phyloP scores from a whole-genome alignment of 2,113 vertebrate species.

The Gambusia holbrooki region DNA sequence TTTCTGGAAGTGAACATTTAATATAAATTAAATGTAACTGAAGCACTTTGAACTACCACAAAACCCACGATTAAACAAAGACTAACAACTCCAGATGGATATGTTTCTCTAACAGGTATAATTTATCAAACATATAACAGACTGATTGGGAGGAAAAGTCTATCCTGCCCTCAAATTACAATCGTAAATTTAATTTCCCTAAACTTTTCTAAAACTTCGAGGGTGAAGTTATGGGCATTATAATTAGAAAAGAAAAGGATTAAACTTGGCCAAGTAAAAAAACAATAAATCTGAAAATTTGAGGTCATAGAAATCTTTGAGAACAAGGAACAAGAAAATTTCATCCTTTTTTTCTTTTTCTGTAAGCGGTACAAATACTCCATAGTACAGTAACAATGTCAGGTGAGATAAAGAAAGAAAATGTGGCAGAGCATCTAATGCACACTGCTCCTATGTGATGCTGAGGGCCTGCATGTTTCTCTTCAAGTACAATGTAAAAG shows the following conservation, averaged over 20 bases:
- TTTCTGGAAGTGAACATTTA: too few species aligned
- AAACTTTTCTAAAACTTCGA: neutral
- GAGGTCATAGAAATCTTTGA: too few species aligned
- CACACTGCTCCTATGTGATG: neutral
- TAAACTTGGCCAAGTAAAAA: too few species aligned
- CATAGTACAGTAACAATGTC: neutral
- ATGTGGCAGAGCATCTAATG: neutral
- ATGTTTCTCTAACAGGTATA: too few species aligned
- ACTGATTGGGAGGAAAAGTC: neutral
- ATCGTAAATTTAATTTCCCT: neutral
- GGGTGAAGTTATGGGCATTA: neutral
- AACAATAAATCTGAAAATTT: too few species aligned
- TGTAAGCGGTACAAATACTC: too few species aligned
- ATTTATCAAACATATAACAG: neutral
- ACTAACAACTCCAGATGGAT: neutral
- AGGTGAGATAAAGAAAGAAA: neutral
- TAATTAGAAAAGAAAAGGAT: too few species aligned
- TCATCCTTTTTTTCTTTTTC: too few species aligned
- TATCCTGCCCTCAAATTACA: neutral
- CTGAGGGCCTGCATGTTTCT: neutral
- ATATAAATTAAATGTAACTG: too few species aligned
- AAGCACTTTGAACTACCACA: neutral
- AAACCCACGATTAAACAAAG: neutral
- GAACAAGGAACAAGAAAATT: too few species aligned
- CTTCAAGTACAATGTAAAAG: neutral